phyloP scores from a whole-genome alignment of 2,888 invertebrate genomes.

The Gymnocheta viridis region DNA sequence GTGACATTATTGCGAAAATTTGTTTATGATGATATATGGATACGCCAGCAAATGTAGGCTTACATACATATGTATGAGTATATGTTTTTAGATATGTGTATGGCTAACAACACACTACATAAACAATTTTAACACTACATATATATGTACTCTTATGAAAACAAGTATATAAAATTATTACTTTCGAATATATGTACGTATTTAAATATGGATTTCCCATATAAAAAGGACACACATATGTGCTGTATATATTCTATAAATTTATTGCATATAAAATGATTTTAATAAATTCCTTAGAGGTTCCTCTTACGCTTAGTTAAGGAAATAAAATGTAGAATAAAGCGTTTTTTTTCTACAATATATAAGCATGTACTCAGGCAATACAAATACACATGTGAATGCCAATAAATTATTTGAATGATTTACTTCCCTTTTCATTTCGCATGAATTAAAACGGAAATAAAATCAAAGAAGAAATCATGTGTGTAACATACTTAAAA shows the following conservation, averaged over 20 bases:
- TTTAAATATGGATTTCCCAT: not conserved
- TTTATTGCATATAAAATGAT: slow-evolving; percentile 53
- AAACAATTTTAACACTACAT: not conserved
- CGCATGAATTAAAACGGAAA: slow-evolving; percentile 61
- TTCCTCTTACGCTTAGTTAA: slow-evolving; percentile 9
- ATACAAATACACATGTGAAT: slow-evolving; percentile 44
- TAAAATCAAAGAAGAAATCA: slow-evolving; percentile 63
- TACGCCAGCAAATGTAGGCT: slow-evolving; percentile 23
- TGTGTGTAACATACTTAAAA: slow-evolving; percentile 58
- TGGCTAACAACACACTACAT: not conserved
- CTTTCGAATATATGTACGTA: not conserved
- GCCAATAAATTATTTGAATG: slow-evolving; percentile 63
- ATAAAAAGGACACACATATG: not conserved
- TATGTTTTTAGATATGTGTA: not conserved
- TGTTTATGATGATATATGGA: slow-evolving; percentile 67
- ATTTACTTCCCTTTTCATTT: slow-evolving; percentile 64
- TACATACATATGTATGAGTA: not conserved
- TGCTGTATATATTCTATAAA: slow-evolving; percentile 23
- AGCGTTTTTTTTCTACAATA: slow-evolving; percentile 47
- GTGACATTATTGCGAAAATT: slow-evolving; percentile 81
- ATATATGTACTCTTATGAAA: not conserved
- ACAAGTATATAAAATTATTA: slow-evolving; percentile 19
- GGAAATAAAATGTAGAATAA: slow-evolving; percentile 15
- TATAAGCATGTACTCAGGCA: slow-evolving; percentile 69
- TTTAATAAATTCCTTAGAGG: slow-evolving; percentile 67